A percentile compares a stretch with the other conserved stretches of the same genome.
Conservation (phyloP, 2,888 invertebrate genomes). For the Villa cingulata region DNA sequence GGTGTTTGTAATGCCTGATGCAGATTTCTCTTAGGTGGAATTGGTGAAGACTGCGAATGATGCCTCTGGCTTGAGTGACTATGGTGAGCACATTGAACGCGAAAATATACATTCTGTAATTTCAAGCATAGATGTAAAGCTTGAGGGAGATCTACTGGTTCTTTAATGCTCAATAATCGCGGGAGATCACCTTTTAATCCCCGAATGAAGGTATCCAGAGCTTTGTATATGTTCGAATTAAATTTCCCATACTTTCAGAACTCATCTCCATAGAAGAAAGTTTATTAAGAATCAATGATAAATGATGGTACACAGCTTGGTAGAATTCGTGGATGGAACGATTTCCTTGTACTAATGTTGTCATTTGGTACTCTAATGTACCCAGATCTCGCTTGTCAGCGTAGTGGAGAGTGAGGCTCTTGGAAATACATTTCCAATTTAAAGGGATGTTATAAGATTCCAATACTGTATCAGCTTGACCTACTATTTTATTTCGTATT, state of each 20-base stretch:
- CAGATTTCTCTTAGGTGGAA: background rate
- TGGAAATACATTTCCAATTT: constrained; percentile 6
- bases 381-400: constrained; percentile 11
- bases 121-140: background rate
- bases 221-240: constrained; percentile 14
- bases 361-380: constrained; percentile 13
- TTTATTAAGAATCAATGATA: constrained; percentile 17
- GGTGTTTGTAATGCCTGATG: background rate
- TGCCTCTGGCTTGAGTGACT: background rate
- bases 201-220: constrained; percentile 16
- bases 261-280: constrained; percentile 14
- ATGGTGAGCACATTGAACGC: background rate
- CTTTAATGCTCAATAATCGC: constrained; percentile 4
- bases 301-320: constrained; percentile 14
- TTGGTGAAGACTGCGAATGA: background rate
- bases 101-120: constrained; percentile 1
- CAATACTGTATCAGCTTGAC: constrained; percentile 1
- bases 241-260: constrained; percentile 9
- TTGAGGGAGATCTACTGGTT: constrained; percentile 1
- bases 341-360: constrained; percentile 8
- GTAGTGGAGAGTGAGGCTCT: constrained; percentile 9
- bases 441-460: constrained; percentile 8
- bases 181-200: constrained; percentile 13
- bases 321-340: constrained; percentile 14
- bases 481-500: constrained; percentile 3